These are phyloP conservation scores for Phoxinus phoxinus DNA, from an alignment of 2,113 vertebrate species.

Conservation along the genomic window DNA sequence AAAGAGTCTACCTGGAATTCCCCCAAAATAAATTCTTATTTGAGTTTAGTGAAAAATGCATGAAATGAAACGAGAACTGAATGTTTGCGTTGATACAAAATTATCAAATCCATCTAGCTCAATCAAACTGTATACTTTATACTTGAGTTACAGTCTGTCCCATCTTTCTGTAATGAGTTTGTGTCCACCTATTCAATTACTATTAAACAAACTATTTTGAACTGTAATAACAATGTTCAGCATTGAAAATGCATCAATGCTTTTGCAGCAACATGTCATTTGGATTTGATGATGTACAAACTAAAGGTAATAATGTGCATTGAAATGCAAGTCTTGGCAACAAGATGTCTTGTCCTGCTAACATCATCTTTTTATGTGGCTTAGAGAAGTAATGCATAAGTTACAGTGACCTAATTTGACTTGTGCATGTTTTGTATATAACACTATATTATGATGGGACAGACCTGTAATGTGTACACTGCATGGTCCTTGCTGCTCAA, in stretches of 20 bases:
- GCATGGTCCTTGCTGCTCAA: conserved; percentile 52
- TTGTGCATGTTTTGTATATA: conserved; percentile 38
- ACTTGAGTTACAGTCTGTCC: neutral
- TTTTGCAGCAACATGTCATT: neutral
- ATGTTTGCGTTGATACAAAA: neutral
- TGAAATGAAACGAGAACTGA: neutral
- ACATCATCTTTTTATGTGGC: neutral
- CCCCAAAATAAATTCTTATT: neutral
- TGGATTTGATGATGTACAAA: neutral
- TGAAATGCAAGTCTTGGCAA: conserved; percentile 15
- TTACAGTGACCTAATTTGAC: neutral
- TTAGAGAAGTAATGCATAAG: neutral
- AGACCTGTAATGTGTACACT: conserved; percentile 36
- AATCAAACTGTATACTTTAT: neutral
- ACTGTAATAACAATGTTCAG: neutral
- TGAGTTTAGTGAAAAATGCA: neutral
- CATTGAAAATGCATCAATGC: neutral
- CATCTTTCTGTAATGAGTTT: neutral
- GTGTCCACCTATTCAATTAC: neutral
- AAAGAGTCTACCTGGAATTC: neutral
- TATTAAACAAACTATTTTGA: neutral
- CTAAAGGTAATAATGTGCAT: neutral
- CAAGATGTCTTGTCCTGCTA: neutral
- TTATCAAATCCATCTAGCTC: neutral
- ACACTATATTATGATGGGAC: conserved; percentile 4